These are phyloP conservation scores for Charina bottae DNA, from an alignment of 2,113 vertebrate species.

Conservation along the genomic window DNA sequence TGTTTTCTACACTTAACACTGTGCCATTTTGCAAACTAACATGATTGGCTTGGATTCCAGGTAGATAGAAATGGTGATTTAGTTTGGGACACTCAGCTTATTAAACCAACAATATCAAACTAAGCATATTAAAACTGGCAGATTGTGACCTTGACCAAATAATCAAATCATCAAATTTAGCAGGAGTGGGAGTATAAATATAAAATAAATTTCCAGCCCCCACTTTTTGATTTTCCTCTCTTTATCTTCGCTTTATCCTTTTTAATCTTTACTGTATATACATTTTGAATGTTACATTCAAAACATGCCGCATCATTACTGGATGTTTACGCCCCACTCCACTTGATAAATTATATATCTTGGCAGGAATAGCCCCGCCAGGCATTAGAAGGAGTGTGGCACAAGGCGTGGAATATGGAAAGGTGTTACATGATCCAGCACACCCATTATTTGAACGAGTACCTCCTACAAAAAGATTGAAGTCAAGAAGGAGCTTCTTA, in stretches of 20 bases:
- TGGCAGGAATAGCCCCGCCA: too few species aligned
- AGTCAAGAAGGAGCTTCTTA: too few species aligned
- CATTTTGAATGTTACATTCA: neutral
- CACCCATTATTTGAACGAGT: too few species aligned
- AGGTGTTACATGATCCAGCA: too few species aligned
- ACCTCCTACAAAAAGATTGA: too few species aligned
- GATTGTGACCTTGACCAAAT: neutral
- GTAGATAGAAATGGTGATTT: neutral
- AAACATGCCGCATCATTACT: too few species aligned
- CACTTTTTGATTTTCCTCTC: neutral
- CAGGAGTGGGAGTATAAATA: neutral
- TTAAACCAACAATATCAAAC: neutral
- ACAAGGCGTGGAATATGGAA: too few species aligned
- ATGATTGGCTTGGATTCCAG: neutral
- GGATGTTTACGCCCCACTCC: too few species aligned
- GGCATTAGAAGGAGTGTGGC: too few species aligned
- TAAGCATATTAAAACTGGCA: neutral
- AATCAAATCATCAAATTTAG: neutral
- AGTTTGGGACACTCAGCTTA: neutral
- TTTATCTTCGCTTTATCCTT: neutral
- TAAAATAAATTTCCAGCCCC: neutral
- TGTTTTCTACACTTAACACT: neutral
- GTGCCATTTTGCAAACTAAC: neutral
- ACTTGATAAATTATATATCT: too few species aligned
- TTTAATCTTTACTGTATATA: neutral